Conservation (phyloP, 2,888 invertebrate species). For the Xiphydria camelus region DNA sequence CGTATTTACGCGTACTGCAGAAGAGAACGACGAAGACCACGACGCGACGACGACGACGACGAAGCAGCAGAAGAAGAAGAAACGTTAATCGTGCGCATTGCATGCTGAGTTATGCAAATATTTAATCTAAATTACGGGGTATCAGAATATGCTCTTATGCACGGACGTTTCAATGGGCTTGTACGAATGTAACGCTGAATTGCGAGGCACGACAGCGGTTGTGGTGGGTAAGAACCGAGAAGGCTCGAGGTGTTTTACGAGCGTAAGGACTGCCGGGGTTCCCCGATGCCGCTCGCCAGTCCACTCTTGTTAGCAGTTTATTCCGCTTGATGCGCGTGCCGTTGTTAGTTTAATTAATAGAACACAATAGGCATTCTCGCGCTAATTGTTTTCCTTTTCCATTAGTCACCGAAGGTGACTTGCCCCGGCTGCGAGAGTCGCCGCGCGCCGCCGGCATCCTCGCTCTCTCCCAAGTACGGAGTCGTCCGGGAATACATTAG, state of each 20-base stretch:
- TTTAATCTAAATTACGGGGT: conserved; percentile 20
- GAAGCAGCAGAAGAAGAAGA: neutral
- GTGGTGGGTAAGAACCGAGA: conserved; percentile 18
- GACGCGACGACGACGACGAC: conserved; percentile 10
- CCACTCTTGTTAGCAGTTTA: conserved; percentile 31
- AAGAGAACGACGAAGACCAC: conserved; percentile 9
- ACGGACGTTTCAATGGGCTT: conserved; percentile 42
- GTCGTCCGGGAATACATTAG: neutral
- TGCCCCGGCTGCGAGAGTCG: too few species aligned
- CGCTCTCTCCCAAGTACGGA: too few species aligned
- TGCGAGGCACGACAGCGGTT: conserved; percentile 19
- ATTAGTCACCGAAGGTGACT: neutral
- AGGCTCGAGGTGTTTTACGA: conserved; percentile 35
- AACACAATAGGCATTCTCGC: conserved; percentile 34
- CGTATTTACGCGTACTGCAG: too few species aligned
- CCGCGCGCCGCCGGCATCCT: too few species aligned
- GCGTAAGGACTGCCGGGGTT: conserved; percentile 24
- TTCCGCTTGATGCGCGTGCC: conserved; percentile 31
- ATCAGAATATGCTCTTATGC: conserved; percentile 39
- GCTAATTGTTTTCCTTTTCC: conserved; percentile 25
- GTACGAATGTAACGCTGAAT: conserved; percentile 16
- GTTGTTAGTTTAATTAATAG: conserved; percentile 40
- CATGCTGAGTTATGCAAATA: conserved; percentile 10
- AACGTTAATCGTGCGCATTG: neutral
- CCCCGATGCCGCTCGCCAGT: neutral